Percentiles rank a stretch among this genome's conserved stretches.
These are phyloP conservation scores for Spea multiplicata DNA, from an alignment of 2,113 vertebrate genomes.

Conservation along the genomic window DNA sequence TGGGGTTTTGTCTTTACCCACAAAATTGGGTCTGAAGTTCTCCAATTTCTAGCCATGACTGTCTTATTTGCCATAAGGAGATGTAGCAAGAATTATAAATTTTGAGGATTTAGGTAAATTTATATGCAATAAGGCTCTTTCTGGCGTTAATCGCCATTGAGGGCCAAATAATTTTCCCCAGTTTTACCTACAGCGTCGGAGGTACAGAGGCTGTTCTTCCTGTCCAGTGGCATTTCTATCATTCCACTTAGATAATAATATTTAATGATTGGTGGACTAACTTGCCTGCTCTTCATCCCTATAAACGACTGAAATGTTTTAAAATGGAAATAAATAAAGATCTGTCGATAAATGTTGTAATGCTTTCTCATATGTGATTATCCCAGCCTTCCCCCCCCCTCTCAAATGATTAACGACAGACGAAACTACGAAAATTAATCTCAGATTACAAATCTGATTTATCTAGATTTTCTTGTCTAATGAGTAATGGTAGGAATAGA, in stretches of 20 bases:
- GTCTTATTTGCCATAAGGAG: no score
- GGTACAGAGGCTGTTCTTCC: no score
- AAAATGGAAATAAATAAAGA: background rate
- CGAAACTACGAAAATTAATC: constrained; percentile 22
- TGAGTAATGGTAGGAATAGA: constrained; percentile 33
- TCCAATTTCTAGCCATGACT: no score
- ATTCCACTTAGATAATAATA: background rate
- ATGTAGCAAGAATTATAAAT: no score
- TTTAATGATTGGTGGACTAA: background rate
- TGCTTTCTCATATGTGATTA: background rate
- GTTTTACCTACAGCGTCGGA: no score
- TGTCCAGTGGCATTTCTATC: no score
- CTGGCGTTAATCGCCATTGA: no score
- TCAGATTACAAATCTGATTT: constrained; percentile 38
- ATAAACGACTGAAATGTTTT: background rate
- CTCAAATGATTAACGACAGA: constrained; percentile 34
- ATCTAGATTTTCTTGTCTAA: constrained; percentile 32
- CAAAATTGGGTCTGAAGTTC: no score
- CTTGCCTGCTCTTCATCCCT: background rate
- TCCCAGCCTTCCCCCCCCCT: background rate
- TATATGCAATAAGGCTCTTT: no score
- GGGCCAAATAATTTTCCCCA: no score
- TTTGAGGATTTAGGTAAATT: no score
- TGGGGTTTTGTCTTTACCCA: no score
- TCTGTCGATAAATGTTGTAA: background rate